These are phyloP conservation scores for Prinia subflava DNA, from an alignment of 2,113 vertebrate species.

Conservation along the genomic window DNA sequence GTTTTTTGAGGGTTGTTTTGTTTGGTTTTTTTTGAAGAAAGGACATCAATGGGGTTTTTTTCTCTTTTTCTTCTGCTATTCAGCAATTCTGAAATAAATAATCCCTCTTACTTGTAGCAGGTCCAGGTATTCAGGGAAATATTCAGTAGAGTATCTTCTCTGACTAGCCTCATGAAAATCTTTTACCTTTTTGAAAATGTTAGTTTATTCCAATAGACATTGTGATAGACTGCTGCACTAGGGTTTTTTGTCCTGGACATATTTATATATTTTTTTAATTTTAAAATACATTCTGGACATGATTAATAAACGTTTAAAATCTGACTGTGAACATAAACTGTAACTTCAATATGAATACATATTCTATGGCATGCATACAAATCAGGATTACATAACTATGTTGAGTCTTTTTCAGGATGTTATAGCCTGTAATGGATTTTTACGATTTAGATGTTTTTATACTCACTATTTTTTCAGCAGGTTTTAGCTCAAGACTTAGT, in stretches of 20 bases:
- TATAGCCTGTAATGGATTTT: not conserved
- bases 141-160: not conserved
- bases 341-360: not conserved
- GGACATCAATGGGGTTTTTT: rapidly evolving
- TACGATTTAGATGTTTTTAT: not conserved
- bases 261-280: not conserved
- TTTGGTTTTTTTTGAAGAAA: not conserved
- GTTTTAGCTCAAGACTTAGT: not conserved
- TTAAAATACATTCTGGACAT: not conserved
- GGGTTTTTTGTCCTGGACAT: not conserved
- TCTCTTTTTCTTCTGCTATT: not conserved
- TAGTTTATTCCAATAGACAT: not conserved
- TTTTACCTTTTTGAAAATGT: not conserved
- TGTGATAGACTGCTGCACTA: not conserved
- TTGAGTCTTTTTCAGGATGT: not conserved
- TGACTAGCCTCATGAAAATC: not conserved
- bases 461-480: not conserved
- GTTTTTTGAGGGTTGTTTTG: too few species aligned
- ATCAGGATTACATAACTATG: not conserved
- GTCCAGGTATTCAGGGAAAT: not conserved
- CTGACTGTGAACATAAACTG: not conserved
- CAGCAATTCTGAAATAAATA: not conserved
- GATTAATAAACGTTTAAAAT: not conserved
- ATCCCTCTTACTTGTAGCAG: not conserved
- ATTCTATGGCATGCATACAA: not conserved